Evolutionary conservation across 2,888 invertebrate species (phyloP), one percentile per base, ranked within the genome.

Genomic region (Plagiodera versicolora): DNA sequence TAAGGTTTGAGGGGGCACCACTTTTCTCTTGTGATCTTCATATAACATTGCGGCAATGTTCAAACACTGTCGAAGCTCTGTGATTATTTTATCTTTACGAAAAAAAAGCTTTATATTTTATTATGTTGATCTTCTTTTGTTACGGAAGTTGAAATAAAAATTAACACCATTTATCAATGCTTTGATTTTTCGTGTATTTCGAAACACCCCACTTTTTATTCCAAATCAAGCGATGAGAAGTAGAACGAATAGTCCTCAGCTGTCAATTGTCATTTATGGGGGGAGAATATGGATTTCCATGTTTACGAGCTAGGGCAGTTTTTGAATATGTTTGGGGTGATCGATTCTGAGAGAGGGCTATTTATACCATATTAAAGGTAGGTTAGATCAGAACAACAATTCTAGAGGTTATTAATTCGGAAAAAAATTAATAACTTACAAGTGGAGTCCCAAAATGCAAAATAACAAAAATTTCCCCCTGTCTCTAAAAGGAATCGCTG

Each of bases 31-130:
- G 71, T 71, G 69, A 70, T 70, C 67, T 66, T 67, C 61, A 65
- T n/a, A n/a, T 70, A 63, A 63, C 56, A 68, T 66, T 63, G 61
- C 60, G 66, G 63, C 66, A 53, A 53, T 60, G 45, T 64, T 54
- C 47, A 17, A 46, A 57, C 65, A 55, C 65, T 59, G 67, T 67
- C 65, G 62, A 64, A 60, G 67, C 68, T 70, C 70, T 72, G 70
- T 70, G 72, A 72, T 72, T 72, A 67, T 70, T 68, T 71, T 68
- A 67, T 67, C 68, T 70, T 67, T 69, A 67, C 63, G 60, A 62
- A 67, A 68, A 68, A 63, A 45, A 67, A 65, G 65, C 65, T 67
- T 69, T 69, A 70, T 69, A 67, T 70, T 69, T 67, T 68, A 67
- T 67, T 66, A 60, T 65, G 55, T 66, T 63, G 59, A 61, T 62